Percentiles rank a stretch among this genome's conserved stretches.
phyloP scores from a whole-genome alignment of 2,797 vertebrate genomes.

The Perodicticus potto region DNA sequence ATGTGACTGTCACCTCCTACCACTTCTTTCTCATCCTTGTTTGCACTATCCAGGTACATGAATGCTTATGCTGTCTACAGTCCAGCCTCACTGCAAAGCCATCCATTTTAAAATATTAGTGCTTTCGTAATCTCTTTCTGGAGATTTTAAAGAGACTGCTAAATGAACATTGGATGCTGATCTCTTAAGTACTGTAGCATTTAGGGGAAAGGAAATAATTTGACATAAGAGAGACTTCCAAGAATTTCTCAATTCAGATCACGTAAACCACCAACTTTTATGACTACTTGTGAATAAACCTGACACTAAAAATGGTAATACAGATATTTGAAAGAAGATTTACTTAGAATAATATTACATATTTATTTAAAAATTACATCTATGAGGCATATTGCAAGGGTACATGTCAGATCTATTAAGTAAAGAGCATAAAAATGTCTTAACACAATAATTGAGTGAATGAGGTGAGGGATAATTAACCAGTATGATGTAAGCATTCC shows the following conservation, averaged over 20 bases:
- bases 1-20: background rate
- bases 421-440: too few species aligned
- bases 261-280: background rate
- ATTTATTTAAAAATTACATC: background rate
- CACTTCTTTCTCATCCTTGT: background rate
- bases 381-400: too few species aligned
- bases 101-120: background rate
- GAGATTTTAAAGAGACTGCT: background rate
- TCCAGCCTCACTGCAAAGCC: background rate
- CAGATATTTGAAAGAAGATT: background rate
- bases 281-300: background rate
- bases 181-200: slow-evolving; percentile 37
- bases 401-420: too few species aligned
- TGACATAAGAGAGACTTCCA: background rate
- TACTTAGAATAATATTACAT: background rate
- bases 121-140: background rate
- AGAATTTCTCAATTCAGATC: slow-evolving; percentile 39
- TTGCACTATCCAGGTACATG: background rate
- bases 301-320: background rate
- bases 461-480: too few species aligned
- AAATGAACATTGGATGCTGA: background rate
- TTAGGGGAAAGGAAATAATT: slow-evolving; percentile 54
- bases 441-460: too few species aligned
- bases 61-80: background rate
- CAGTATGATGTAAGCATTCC: too few species aligned